phyloP scores from a whole-genome alignment of 2,888 invertebrate genomes.

The Amiota minor region DNA sequence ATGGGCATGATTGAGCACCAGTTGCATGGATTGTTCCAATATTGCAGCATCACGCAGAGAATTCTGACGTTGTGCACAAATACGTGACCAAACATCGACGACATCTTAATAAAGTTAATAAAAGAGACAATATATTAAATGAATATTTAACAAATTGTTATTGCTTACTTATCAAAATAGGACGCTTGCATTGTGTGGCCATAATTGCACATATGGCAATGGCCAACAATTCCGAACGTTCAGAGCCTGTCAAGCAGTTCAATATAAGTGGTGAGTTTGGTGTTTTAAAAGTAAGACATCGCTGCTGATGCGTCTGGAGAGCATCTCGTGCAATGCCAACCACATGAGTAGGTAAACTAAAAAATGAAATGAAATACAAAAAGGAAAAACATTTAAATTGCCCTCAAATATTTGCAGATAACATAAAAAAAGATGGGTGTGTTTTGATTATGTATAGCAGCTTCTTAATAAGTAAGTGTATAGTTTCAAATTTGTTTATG shows the following conservation, averaged over 20 bases:
- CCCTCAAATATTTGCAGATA: no score
- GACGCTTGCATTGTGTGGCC: conserved; percentile 70
- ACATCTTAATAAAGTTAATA: conserved; percentile 67
- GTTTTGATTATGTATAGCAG: no score
- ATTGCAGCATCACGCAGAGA: conserved; percentile 69
- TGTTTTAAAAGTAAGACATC: conserved; percentile 65
- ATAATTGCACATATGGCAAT: conserved; percentile 70
- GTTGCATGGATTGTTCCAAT: conserved; percentile 72
- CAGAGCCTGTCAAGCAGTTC: conserved; percentile 72
- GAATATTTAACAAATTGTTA: background rate
- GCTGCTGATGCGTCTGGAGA: conserved; percentile 69
- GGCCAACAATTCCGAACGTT: conserved; percentile 71
- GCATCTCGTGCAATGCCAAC: conserved; percentile 71
- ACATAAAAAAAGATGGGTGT: no score
- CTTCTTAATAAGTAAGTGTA: no score
- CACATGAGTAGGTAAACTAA: conserved; percentile 69
- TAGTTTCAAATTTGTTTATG: background rate
- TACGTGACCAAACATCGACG: conserved; percentile 73
- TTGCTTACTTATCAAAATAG: conserved; percentile 70
- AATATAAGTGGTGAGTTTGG: conserved; percentile 68
- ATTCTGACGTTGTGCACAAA: conserved; percentile 72
- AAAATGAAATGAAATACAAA: background rate
- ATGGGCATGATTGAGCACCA: conserved; percentile 71
- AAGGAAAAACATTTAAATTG: no score
- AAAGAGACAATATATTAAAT: background rate